Percentiles rank a stretch among this genome's conserved stretches.
phyloP scores from a whole-genome alignment of 53 echinoderm and acorn worm species.

The Henricia sp. region DNA sequence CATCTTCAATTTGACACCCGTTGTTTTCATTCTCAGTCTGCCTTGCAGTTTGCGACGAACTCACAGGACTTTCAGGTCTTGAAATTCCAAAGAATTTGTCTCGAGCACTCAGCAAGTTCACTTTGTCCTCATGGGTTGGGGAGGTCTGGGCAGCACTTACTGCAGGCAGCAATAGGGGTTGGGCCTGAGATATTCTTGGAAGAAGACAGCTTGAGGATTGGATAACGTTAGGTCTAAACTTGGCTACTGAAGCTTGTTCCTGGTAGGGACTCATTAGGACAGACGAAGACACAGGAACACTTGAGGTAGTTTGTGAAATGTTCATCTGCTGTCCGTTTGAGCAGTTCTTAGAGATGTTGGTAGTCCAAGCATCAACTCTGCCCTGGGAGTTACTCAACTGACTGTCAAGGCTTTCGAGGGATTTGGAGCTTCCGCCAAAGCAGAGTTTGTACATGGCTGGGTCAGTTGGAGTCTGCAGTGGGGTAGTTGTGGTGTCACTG shows the following conservation, averaged over 20 bases:
- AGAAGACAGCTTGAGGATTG: slow-evolving; percentile 33
- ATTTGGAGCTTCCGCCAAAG: slow-evolving; percentile 61
- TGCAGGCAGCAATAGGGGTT: slow-evolving; percentile 4
- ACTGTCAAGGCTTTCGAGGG: slow-evolving; percentile 62
- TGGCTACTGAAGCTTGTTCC: slow-evolving; percentile 39
- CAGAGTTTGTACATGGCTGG: slow-evolving; percentile 86
- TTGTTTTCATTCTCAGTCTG: too few relatives aligned
- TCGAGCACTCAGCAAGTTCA: slow-evolving; percentile 36
- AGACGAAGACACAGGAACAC: background rate
- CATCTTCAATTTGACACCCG: background rate
- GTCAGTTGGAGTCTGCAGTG: slow-evolving; percentile 78
- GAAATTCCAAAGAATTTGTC: slow-evolving; percentile 76
- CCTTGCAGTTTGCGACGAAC: too few relatives aligned
- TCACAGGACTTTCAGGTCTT: slow-evolving; percentile 25
- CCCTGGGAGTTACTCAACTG: slow-evolving; percentile 51
- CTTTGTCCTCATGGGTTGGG: slow-evolving; percentile 50
- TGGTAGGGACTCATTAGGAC: background rate
- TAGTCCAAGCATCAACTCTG: slow-evolving; percentile 24
- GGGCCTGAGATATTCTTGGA: slow-evolving; percentile 19
- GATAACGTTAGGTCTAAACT: slow-evolving; percentile 26
- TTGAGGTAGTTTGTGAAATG: background rate
- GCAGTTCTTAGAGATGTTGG: slow-evolving; percentile 1
- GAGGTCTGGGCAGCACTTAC: background rate
- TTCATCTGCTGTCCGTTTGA: background rate
- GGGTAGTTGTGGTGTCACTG: slow-evolving; percentile 61